Conservation (phyloP, 2,797 vertebrate genomes). For the Acestrorhynchus altus region DNA sequence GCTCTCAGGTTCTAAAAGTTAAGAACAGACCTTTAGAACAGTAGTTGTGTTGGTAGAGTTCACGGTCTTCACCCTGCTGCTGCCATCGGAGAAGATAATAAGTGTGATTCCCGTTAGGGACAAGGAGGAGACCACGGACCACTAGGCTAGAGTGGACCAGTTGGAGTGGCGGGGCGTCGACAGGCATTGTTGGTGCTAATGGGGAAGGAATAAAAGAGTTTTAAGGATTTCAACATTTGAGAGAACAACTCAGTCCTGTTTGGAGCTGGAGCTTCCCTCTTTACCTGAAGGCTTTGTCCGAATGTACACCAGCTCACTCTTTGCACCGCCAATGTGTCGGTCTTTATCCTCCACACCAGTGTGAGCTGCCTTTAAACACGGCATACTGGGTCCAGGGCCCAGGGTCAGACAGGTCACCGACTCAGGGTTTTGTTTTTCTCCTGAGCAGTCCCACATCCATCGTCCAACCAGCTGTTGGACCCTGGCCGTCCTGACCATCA, state of each 20-base stretch:
- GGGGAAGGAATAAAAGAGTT: background rate
- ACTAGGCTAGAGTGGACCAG: conserved; percentile 91
- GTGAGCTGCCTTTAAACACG: conserved; percentile 93
- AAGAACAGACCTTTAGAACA: conserved; percentile 91
- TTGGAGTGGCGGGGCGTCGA: conserved; percentile 92
- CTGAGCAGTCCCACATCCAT: conserved; percentile 92
- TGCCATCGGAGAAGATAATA: conserved; percentile 97
- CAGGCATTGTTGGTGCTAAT: conserved; percentile 91
- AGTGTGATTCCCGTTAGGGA: conserved; percentile 92
- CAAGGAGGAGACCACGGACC: conserved; percentile 94
- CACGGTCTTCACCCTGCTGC: conserved; percentile 90
- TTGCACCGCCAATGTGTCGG: conserved; percentile 86
- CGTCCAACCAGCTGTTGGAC: conserved; percentile 98
- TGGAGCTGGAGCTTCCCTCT: background rate
- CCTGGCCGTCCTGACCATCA: conserved; percentile 96
- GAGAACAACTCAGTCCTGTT: background rate
- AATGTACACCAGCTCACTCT: conserved; percentile 96
- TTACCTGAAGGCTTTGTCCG: conserved; percentile 66
- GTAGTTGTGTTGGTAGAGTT: conserved; percentile 95
- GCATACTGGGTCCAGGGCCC: conserved; percentile 98
- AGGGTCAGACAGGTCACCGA: conserved; percentile 84
- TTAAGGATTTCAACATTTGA: background rate
- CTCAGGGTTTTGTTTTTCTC: conserved; percentile 88
- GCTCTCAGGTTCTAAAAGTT: no score
- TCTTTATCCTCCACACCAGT: conserved; percentile 87